Evolutionary conservation across 2,113 vertebrate species (phyloP), one percentile per base, ranked within the genome.

Genomic region (Rostratula benghalensis): DNA sequence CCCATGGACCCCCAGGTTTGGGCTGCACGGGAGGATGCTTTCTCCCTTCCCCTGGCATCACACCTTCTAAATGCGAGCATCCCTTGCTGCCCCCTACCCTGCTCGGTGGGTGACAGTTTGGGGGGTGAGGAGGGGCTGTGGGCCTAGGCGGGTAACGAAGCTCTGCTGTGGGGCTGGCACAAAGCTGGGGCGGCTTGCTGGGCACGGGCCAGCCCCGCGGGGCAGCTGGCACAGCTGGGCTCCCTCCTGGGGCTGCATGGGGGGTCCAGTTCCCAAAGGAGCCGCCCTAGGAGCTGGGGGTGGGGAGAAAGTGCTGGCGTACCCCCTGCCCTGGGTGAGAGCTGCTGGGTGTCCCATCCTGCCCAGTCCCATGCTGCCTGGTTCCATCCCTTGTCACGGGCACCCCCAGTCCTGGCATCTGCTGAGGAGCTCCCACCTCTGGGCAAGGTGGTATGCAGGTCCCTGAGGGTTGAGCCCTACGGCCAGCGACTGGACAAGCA

Each of bases 101-200:
- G 8, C 12, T 54, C 3, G 1, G 16, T 2, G 53, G 54, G 43
- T 39, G 43, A 15, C 21, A 2, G 6, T 7, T 5, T 35, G 6
- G 17, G 27, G 35, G 6, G 25, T 46, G 23, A 28, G 35, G 65
- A 78, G 68, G 6, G 37, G 21, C 14, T 24, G 37, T 25, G 39
- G 45, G 13, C 18, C 15, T 18, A 18, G 9, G 18, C 3, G 11
- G 56, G 67, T 1, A 15, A 33, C 0, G 6, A 57, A n/a, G 28
- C 2, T 2, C n/a, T 70, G 75, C 56, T 23, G 59, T 20, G 35
- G 45, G 53, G 41, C 37, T 76, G 56, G 31, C 68, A 59, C 1
- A 5, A 77, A 68, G 35, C 54, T 54, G 51, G 22, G 9, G 39
- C 6, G 13, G 46, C n/a, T 83, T 43, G 37, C 63, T 69, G 63